A percentile compares a stretch with the other conserved stretches of the same genome.
Evolutionary conservation across 2,888 invertebrate species (phyloP).

Genomic region (Erebia ligea): DNA sequence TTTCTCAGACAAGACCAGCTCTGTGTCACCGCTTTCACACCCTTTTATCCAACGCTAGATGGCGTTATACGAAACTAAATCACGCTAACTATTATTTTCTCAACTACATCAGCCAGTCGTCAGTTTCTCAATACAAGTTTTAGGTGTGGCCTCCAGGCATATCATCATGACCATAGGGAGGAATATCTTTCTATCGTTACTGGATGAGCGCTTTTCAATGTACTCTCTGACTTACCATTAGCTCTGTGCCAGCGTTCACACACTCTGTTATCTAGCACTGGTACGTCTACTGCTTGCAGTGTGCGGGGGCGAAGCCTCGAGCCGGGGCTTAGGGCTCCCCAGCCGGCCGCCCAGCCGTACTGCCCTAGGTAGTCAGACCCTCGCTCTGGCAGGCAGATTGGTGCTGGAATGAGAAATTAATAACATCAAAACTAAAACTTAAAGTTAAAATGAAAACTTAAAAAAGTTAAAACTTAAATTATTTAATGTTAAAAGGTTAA

Average conservation of each 20-base stretch:
- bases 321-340: slow-evolving; percentile 94
- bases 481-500: too few relatives aligned
- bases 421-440: too few relatives aligned
- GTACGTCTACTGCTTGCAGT: slow-evolving; percentile 95
- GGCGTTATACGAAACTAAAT: too few relatives aligned
- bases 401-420: slow-evolving; percentile 78
- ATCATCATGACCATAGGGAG: too few relatives aligned
- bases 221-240: slow-evolving; percentile 58
- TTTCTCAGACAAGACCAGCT: slow-evolving; percentile 57
- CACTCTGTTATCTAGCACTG: slow-evolving; percentile 94
- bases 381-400: slow-evolving; percentile 95
- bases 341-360: slow-evolving; percentile 96
- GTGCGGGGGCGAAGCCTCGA: slow-evolving; percentile 94
- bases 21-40: slow-evolving; percentile 86
- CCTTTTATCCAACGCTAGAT: slow-evolving; percentile 93
- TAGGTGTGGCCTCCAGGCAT: too few relatives aligned
- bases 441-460: too few relatives aligned
- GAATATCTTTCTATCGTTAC: too few relatives aligned
- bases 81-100: too few relatives aligned
- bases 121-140: too few relatives aligned
- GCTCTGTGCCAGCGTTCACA: slow-evolving; percentile 86
- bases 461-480: too few relatives aligned
- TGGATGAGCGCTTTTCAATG: too few relatives aligned
- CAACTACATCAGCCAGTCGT: too few relatives aligned
- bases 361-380: slow-evolving; percentile 93